phyloP scores from a whole-genome alignment of 2,113 vertebrate genomes.

The Fulmarus glacialis region DNA sequence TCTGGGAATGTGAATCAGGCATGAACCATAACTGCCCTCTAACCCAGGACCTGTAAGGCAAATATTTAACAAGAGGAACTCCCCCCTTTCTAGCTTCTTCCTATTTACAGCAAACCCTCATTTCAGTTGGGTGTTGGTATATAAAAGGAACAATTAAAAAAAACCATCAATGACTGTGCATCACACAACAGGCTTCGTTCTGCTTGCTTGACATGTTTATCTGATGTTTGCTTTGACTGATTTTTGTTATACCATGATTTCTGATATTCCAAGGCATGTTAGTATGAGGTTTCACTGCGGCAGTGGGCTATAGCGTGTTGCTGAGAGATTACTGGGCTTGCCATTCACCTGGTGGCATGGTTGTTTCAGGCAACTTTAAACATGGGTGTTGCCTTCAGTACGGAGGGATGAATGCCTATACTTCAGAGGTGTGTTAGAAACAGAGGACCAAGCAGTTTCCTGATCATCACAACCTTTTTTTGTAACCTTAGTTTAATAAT shows the following conservation, averaged over 20 bases:
- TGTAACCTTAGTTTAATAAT: not conserved
- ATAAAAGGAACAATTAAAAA: not conserved
- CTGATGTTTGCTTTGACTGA: not conserved
- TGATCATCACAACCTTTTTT: not conserved
- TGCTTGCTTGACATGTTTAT: not conserved
- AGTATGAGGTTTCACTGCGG: not conserved
- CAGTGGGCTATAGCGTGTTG: fast-evolving
- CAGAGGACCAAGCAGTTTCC: not conserved
- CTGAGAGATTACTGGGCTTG: not conserved
- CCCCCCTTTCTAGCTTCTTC: not conserved
- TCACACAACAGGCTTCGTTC: not conserved
- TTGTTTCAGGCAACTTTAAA: not conserved
- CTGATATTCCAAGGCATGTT: not conserved
- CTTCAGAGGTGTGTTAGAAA: not conserved
- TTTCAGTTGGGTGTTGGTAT: not conserved
- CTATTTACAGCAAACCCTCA: not conserved
- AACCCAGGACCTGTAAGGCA: not conserved
- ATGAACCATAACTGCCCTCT: not conserved
- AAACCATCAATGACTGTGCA: not conserved
- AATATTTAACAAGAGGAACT: not conserved
- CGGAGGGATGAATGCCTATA: not conserved
- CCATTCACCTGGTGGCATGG: not conserved
- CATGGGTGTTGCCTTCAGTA: not conserved
- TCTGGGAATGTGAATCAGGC: not conserved
- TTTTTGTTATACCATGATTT: not conserved